Evolutionary conservation across 2,113 vertebrate species (phyloP).

Genomic region (Esox niger): DNA sequence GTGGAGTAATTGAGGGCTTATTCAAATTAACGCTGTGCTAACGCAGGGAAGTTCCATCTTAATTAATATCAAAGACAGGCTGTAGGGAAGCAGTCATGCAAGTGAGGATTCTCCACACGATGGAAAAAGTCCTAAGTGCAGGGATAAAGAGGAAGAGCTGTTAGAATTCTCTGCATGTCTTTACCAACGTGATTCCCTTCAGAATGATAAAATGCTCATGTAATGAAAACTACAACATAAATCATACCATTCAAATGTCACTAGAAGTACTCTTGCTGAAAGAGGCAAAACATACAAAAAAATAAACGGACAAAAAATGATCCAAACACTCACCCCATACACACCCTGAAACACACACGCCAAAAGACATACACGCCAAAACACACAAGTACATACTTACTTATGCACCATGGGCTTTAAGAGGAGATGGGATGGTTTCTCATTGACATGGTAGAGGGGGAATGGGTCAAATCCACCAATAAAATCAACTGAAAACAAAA

Average conservation of each 20-base stretch:
- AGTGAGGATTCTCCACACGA: no score
- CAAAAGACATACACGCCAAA: conserved; percentile 5
- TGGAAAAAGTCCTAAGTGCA: no score
- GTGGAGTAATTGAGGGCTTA: conserved; percentile 24
- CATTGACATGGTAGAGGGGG: conserved; percentile 93
- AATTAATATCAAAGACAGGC: conserved; percentile 25
- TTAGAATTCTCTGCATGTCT: no score
- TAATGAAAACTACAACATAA: no score
- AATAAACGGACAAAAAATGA: neutral
- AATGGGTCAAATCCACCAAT: conserved; percentile 96
- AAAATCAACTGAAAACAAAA: conserved; percentile 94
- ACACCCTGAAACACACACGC: conserved; percentile 4
- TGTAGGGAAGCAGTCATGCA: no score
- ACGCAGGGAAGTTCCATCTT: conserved; percentile 8
- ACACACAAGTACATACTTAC: conserved; percentile 77
- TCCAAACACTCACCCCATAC: neutral
- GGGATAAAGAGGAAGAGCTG: no score
- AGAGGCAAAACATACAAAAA: neutral
- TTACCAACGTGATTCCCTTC: no score
- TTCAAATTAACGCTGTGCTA: conserved; percentile 20
- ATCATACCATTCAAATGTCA: no score
- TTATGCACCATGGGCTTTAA: conserved; percentile 87
- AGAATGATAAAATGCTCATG: no score
- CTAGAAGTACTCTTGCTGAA: no score
- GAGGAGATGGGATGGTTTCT: conserved; percentile 89